phyloP scores from a whole-genome alignment of 1,140 invertebrate genomes.

The Anthonomus grandis region DNA sequence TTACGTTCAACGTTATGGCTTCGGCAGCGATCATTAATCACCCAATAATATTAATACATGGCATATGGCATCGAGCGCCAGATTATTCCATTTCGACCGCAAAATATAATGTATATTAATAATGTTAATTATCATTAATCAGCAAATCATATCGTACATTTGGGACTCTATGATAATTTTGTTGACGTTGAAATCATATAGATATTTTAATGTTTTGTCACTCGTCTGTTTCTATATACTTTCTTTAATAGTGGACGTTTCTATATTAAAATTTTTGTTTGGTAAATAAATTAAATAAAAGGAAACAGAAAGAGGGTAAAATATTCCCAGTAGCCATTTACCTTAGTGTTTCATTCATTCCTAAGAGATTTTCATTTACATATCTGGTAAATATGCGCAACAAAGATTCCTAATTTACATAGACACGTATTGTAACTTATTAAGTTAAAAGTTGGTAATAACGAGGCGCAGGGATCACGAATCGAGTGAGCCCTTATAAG shows the following conservation, averaged over 20 bases:
- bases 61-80: conserved; percentile 5
- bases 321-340: not conserved
- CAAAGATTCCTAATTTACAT: no score
- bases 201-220: not conserved
- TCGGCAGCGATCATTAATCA: not conserved
- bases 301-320: not conserved
- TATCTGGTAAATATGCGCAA: no score
- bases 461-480: conserved; percentile 8
- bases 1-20: conserved; percentile 5
- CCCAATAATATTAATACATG: conserved; percentile 7
- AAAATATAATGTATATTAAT: conserved; percentile 10
- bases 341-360: not conserved
- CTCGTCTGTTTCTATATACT: not conserved
- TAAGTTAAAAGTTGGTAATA: conserved; percentile 11
- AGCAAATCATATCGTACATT: conserved; percentile 9
- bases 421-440: not conserved
- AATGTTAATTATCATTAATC: conserved; percentile 12
- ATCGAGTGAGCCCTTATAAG: conserved; percentile 9
- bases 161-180: no score
- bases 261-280: not conserved
- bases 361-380: no score
- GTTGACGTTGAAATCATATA: no score
- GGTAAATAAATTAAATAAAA: not conserved
- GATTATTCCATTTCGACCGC: conserved; percentile 5
- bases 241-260: not conserved